Percentiles rank a stretch among this genome's conserved stretches.
Conservation (phyloP, 2,797 vertebrate genomes). For the Columba guinea region DNA sequence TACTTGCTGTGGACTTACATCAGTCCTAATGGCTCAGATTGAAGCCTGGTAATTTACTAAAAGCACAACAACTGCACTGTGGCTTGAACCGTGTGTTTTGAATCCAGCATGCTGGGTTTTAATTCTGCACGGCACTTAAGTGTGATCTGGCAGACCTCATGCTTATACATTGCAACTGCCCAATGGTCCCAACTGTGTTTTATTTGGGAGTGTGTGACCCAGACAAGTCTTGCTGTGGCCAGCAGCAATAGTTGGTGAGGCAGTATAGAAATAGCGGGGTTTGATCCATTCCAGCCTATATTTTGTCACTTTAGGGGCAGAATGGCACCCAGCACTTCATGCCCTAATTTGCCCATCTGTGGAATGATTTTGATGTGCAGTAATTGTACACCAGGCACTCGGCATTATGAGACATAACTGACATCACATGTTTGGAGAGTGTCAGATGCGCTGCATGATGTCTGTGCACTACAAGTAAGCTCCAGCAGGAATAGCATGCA, state of each 20-base stretch:
- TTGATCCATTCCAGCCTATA: background rate
- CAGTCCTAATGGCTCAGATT: background rate
- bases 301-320: background rate
- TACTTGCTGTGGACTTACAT: background rate
- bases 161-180: rapidly evolving
- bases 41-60: background rate
- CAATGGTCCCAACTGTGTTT: background rate
- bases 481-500: background rate
- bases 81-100: background rate
- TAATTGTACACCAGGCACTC: background rate
- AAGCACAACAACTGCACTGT: background rate
- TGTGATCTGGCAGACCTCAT: background rate
- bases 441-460: background rate
- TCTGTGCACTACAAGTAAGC: background rate
- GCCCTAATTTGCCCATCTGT: background rate
- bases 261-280: background rate
- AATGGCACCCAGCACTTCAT: background rate
- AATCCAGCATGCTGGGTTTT: background rate
- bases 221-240: background rate
- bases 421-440: background rate
- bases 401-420: background rate
- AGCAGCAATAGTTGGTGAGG: rapidly evolving
- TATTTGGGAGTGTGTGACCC: background rate
- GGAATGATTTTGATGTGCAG: background rate
- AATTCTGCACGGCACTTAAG: background rate